Conservation (phyloP, 1,140 invertebrate genomes). For the Choristoneura fumiferana region DNA sequence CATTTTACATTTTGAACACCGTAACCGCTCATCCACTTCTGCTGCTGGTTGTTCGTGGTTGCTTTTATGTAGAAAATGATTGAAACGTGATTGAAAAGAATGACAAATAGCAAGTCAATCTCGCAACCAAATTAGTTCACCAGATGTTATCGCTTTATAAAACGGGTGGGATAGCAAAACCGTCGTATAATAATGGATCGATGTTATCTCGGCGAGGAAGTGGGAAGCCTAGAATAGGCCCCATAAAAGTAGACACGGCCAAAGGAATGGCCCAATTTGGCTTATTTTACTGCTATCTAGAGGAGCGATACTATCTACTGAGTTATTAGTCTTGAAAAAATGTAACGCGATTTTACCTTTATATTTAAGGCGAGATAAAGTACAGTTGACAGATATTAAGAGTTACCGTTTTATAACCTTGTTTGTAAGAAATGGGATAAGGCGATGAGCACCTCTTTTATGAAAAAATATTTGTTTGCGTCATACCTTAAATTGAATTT, state of each 20-base stretch:
- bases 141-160: neutral
- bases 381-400: conserved; percentile 22
- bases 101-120: no score
- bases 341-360: conserved; percentile 50
- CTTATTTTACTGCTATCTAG: conserved; percentile 64
- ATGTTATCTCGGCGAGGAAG: conserved; percentile 44
- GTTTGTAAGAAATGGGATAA: neutral
- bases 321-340: conserved; percentile 65
- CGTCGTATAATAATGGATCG: conserved; percentile 41
- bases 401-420: conserved; percentile 18
- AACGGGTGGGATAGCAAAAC: conserved; percentile 1
- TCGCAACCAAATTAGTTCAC: no score
- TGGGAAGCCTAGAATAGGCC: conserved; percentile 41
- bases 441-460: no score
- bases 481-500: no score
- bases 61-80: no score
- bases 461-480: no score
- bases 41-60: no score
- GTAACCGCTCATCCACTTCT: no score
- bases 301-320: conserved; percentile 42
- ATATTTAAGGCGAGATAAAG: conserved; percentile 18
- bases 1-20: no score
- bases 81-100: no score
- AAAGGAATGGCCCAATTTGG: conserved; percentile 58
- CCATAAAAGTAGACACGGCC: conserved; percentile 50